Evolutionary conservation across 2,797 vertebrate species (phyloP).

Genomic region (Silurus aristotelis): DNA sequence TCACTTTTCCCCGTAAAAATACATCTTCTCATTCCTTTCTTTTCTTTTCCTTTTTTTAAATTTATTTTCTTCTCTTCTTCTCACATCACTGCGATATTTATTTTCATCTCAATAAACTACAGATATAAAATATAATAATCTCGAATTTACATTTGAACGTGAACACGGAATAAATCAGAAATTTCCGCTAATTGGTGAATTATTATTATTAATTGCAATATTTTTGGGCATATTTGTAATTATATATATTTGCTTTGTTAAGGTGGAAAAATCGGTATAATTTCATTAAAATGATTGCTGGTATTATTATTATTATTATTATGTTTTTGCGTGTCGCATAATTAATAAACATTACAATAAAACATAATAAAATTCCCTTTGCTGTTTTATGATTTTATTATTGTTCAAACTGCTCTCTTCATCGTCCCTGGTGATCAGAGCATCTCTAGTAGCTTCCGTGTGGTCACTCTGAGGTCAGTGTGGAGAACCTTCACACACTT

Average conservation of each 20-base stretch:
- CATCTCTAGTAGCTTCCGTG: not conserved
- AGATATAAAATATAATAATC: not conserved
- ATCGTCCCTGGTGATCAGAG: not conserved
- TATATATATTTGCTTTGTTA: not conserved
- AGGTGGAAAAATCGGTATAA: too few species aligned
- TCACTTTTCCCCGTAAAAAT: too few species aligned
- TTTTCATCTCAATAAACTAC: not conserved
- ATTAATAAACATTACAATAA: too few species aligned
- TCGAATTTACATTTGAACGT: not conserved
- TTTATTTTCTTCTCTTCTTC: not conserved
- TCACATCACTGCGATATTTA: not conserved
- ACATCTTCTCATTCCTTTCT: not conserved
- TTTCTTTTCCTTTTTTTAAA: not conserved
- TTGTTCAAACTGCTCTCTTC: not conserved
- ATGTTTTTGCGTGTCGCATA: too few species aligned
- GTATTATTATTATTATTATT: too few species aligned
- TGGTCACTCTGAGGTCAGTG: not conserved
- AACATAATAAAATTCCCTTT: too few species aligned
- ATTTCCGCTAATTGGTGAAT: not conserved
- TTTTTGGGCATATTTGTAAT: not conserved
- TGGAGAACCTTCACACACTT: not conserved
- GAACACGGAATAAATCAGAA: not conserved
- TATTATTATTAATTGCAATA: not conserved
- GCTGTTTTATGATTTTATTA: too few species aligned
- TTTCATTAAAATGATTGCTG: too few species aligned